Evolutionary conservation across 2,797 vertebrate species (phyloP), one percentile per base, ranked within the genome.

Genomic region (Falco rusticolus): DNA sequence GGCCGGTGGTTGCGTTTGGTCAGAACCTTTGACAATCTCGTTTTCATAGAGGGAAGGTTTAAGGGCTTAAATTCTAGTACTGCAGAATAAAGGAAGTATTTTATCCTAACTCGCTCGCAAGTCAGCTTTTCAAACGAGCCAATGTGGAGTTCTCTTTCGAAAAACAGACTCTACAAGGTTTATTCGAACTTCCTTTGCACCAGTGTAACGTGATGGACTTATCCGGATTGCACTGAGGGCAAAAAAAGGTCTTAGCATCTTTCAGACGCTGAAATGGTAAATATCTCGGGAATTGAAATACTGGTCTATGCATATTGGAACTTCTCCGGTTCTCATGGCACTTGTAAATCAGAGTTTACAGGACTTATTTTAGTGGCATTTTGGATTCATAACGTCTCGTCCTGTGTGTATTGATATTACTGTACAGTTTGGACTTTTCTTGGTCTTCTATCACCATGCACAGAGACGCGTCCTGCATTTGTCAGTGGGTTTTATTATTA

Each of bases 11-110:
- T 14, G 14, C 6, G 34, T 26, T 56, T 11, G 80, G 34, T 29
- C 81, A 29, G 93, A 24, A 13, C 10, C 64, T 18, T 24, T 57
- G 71, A 92, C 94, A 89, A 89, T 93, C 95, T 81, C 39, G 93
- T 89, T 92, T 79, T 83, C 34, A 0, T 3, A 85, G 95, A 94
- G 78, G 90, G 90, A 91, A 94, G 90, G 75, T 63, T 74, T 84
- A 96, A 97, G 92, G 96, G 96, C 96, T 96, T 94, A 16, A 89
- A 89, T 85, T 93, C 75, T 63, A 80, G 80, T 74, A 78, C 84
- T 95, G 93, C 94, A 80, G 92, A 80, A 37, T 10, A 79, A 68
- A 63, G 63, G 2, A 39, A 82, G 28, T 51, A 13, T 76, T 95
- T 84, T 90, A 21, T 45, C 14, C 41, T 41, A 53, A n/a, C 34